Evolutionary conservation across 2,797 vertebrate species (phyloP).

Genomic region (Sylvia borin): DNA sequence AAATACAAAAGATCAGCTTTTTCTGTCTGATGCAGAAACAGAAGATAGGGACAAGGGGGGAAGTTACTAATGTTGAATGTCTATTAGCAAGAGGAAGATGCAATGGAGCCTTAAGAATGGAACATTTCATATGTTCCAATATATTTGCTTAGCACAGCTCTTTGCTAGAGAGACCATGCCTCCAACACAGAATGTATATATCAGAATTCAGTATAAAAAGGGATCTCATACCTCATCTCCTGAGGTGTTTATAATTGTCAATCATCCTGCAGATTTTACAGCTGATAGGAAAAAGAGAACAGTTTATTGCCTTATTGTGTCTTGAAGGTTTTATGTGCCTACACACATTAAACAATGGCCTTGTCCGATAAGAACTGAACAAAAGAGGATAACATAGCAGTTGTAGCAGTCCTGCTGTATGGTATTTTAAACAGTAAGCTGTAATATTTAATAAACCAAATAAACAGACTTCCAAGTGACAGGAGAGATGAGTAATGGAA

Average conservation of each 20-base stretch:
- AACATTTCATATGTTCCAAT: neutral
- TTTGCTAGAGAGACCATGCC: neutral
- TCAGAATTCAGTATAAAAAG: neutral
- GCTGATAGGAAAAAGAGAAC: neutral
- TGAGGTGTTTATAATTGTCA: neutral
- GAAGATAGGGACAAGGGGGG: neutral
- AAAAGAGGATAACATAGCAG: neutral
- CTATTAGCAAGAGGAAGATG: neutral
- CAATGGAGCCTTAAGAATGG: neutral
- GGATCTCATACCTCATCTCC: neutral
- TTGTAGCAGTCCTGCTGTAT: neutral
- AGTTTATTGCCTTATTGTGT: neutral
- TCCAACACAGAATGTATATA: neutral
- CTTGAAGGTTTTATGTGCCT: neutral
- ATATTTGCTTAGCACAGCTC: neutral
- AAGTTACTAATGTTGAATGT: neutral
- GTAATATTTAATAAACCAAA: slow-evolving; percentile 10
- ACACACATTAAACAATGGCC: neutral
- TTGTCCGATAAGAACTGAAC: neutral
- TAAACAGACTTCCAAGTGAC: slow-evolving; percentile 2
- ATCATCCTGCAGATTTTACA: neutral
- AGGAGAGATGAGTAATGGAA: neutral
- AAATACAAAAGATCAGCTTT: neutral
- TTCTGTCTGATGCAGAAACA: neutral
- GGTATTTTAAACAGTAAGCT: neutral